Base-by-base conservation (phyloP, 2,888 invertebrate genomes). In the Acanthosepion esculentum region DNA sequence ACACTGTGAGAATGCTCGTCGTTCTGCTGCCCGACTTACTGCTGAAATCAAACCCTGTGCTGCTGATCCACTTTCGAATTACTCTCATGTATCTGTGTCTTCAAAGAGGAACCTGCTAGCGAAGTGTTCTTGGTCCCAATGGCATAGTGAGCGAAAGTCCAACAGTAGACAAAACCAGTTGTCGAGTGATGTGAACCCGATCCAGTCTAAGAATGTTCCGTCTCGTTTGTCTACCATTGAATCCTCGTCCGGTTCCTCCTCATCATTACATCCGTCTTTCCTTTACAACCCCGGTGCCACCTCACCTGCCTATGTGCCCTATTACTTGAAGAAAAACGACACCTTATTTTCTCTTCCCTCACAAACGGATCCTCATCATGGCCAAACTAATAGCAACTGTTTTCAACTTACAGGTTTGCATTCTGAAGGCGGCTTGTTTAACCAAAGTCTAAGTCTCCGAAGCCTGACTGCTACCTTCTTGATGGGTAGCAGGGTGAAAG, bases 21-120 rank as follows among this genome's bases (percentile, higher is more conserved):
- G n/a, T 93, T 50, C 93, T n/a, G 93, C 53, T n/a, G n/a, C 93
- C 29, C n/a, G 12, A 29, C 26, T 33, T 41, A 78, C 50, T 93
- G 50, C 53, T 93, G 93, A 53, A 41, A n/a, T 93, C 93, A 93
- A 93, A 93, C 20, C 48, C 53, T 5, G 29, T 29, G 93, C 93
- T 93, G 48, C 48, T 53, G 93, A 50, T 93, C 93, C 29, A 23
- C n/a, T 50, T 53, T 41, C 93, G 53, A 93, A 93, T 29, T 93
- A 29, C 93, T 53, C 93, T 93, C 93, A 53, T 93, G 18, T 48
- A 29, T 53, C 93, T 26, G 53, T 50, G n/a, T 53, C n/a, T 48
- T 93, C 93, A 93, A 53, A 53, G 48, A n/a, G 50, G 26, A 93
- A 48, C 12, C 78, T 78, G n/a, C 33, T 78, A n/a, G 10, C 78